Conservation (phyloP, 2,888 invertebrate genomes). For the Allacma fusca region DNA sequence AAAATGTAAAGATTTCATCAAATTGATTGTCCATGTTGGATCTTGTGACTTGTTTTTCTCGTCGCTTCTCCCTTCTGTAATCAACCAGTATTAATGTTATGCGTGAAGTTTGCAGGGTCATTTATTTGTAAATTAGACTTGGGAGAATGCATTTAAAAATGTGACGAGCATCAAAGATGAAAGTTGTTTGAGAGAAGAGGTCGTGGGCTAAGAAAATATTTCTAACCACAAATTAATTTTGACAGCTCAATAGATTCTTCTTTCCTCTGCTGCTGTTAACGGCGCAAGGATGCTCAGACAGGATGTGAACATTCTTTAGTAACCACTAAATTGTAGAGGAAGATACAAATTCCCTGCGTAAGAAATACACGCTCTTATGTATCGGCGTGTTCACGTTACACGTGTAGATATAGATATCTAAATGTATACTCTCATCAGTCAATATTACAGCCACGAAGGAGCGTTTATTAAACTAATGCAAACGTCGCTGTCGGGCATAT, state of each 20-base stretch:
- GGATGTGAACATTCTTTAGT: background rate
- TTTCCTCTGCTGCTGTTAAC: background rate
- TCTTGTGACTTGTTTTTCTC: slow-evolving; percentile 9
- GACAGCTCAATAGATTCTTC: slow-evolving; percentile 27
- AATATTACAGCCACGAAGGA: too few species aligned
- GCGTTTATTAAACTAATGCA: too few species aligned
- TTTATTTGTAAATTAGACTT: background rate
- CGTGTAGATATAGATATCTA: too few species aligned
- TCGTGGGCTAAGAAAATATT: slow-evolving; percentile 35
- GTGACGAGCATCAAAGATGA: slow-evolving; percentile 25
- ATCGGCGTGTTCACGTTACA: too few species aligned
- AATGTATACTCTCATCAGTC: too few species aligned
- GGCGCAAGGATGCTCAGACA: background rate
- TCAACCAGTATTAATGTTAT: background rate
- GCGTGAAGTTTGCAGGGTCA: too few species aligned
- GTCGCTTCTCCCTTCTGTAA: slow-evolving; percentile 1
- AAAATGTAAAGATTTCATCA: slow-evolving; percentile 17
- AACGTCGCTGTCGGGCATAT: too few species aligned
- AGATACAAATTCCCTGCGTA: too few species aligned
- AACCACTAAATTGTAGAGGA: background rate
- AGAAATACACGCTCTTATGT: too few species aligned
- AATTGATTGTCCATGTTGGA: slow-evolving; percentile 27
- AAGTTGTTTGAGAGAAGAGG: slow-evolving; percentile 36
- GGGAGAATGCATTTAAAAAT: background rate
- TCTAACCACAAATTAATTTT: slow-evolving; percentile 40